These are phyloP conservation scores for Steinernema khuongi DNA, from an alignment of 1,140 invertebrate genomes.

Conservation along the genomic window DNA sequence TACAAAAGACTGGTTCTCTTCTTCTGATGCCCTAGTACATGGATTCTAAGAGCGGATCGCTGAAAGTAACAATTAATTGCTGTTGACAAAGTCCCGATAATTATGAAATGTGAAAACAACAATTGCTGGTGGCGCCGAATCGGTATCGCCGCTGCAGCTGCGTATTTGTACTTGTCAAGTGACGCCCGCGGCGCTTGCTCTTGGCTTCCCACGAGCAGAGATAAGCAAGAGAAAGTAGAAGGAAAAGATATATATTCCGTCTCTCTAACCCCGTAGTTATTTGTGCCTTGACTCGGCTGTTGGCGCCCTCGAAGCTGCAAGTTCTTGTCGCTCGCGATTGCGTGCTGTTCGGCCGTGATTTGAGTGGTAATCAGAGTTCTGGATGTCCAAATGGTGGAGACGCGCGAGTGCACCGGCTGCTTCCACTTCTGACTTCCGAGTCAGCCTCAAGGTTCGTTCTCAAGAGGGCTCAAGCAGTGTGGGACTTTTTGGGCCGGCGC, in stretches of 20 bases:
- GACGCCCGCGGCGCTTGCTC: background rate
- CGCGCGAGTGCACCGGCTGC: background rate
- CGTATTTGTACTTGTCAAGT: slow-evolving; percentile 15
- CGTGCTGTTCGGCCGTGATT: background rate
- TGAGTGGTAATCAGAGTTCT: background rate
- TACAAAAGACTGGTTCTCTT: too few species aligned
- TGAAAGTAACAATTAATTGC: too few species aligned
- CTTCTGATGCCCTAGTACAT: too few species aligned
- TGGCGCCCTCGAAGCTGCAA: background rate
- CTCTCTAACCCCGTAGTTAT: slow-evolving; percentile 7
- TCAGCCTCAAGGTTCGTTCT: background rate
- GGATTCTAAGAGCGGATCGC: too few species aligned
- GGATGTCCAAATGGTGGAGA: slow-evolving; percentile 15
- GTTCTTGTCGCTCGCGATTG: background rate
- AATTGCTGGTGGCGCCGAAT: background rate
- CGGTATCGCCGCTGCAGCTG: background rate
- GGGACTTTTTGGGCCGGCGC: too few species aligned
- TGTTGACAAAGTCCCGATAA: background rate
- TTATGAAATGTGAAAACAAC: background rate
- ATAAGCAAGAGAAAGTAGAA: slow-evolving; percentile 11
- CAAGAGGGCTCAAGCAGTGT: background rate
- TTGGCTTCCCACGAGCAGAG: background rate
- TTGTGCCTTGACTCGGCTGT: slow-evolving; percentile 3
- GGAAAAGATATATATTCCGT: background rate
- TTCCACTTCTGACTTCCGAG: background rate